Evolutionary conservation across 2,888 invertebrate species (phyloP).

Genomic region (Gerris lacustris): DNA sequence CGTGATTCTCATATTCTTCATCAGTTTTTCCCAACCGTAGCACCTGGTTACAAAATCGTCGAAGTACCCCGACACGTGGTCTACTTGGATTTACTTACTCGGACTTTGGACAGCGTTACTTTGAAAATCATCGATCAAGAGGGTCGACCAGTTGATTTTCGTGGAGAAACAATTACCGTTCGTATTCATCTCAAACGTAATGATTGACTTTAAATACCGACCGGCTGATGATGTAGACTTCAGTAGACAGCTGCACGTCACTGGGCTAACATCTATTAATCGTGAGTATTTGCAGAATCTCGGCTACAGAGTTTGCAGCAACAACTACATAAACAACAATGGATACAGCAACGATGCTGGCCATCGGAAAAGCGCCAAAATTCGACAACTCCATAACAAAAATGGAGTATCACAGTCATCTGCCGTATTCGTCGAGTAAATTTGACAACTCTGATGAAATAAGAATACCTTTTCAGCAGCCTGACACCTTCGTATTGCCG

Average conservation of each 20-base stretch:
- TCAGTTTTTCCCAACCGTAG: constrained; percentile 17
- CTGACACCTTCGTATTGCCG: constrained; percentile 32
- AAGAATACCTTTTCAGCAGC: constrained; percentile 33
- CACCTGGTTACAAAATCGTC: constrained; percentile 16
- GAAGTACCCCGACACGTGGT: constrained; percentile 16
- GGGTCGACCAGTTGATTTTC: constrained; percentile 12
- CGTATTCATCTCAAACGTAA: constrained; percentile 12
- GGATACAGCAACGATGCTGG: constrained; percentile 13
- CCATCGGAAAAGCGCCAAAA: constrained; percentile 14
- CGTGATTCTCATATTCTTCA: constrained; percentile 13
- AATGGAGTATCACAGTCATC: constrained; percentile 28
- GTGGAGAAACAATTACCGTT: constrained; percentile 16
- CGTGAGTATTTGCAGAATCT: not conserved
- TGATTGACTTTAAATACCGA: not conserved
- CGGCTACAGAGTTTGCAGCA: not conserved
- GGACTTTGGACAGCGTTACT: constrained; percentile 11
- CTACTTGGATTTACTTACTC: constrained; percentile 13
- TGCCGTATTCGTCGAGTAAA: constrained; percentile 30
- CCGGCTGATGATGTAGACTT: not conserved
- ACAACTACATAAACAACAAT: not conserved
- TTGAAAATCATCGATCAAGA: constrained; percentile 19
- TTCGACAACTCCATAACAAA: constrained; percentile 19
- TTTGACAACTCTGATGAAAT: constrained; percentile 34
- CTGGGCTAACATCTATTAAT: not conserved
- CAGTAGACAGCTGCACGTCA: not conserved